Evolutionary conservation across 2,797 vertebrate genomes (phyloP).

Genomic region (Spea hammondii): DNA sequence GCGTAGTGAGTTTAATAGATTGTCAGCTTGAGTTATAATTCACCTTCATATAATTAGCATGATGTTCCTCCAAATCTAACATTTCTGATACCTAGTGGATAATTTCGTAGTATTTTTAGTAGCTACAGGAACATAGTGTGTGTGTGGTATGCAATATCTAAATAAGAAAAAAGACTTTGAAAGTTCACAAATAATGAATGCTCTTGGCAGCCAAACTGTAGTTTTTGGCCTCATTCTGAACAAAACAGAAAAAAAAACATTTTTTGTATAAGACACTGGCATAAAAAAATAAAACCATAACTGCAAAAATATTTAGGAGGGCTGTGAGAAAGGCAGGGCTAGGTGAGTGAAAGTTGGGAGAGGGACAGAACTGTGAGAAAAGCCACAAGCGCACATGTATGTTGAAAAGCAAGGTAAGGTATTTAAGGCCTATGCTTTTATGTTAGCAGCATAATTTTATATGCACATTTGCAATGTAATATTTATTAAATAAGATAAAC

Average conservation of each 20-base stretch:
- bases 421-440: neutral
- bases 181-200: neutral
- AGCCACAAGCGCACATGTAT: no score
- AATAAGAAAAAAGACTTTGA: neutral
- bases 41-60: neutral
- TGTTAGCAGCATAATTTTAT: neutral
- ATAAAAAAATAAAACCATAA: no score
- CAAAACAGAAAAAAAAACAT: no score
- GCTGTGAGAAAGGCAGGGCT: no score
- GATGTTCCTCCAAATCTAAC: constrained; percentile 22
- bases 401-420: no score
- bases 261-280: no score
- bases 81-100: constrained; percentile 8
- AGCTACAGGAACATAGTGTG: constrained; percentile 7
- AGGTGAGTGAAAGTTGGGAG: no score
- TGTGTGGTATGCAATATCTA: neutral
- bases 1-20: neutral
- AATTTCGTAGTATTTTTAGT: constrained; percentile 6
- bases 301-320: no score
- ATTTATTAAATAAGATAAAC: no score
- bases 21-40: neutral
- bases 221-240: no score
- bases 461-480: no score
- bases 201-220: neutral
- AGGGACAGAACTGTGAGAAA: no score